Evolutionary conservation across 2,113 vertebrate genomes (phyloP).

Genomic region (Uropsilus gracilis): DNA sequence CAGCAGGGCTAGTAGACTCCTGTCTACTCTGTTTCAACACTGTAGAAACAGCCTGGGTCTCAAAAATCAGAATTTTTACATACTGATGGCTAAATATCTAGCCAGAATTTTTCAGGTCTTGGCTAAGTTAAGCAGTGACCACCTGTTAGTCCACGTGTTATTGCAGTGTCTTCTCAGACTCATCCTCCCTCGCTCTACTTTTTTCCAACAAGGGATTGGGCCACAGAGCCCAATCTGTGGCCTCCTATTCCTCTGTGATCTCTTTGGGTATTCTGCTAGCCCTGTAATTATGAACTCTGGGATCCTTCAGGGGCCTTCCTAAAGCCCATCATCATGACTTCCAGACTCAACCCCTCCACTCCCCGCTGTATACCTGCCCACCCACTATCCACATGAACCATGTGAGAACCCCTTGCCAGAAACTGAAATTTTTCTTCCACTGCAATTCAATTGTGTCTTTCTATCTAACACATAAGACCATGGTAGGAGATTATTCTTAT

Average conservation of each 20-base stretch:
- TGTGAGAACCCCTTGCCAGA: neutral
- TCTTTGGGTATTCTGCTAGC: neutral
- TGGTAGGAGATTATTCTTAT: neutral
- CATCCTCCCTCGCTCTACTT: too few relatives aligned
- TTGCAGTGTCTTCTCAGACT: neutral
- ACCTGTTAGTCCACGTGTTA: neutral
- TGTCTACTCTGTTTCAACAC: neutral
- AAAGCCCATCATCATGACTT: neutral
- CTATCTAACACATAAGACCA: neutral
- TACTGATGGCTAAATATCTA: too few relatives aligned
- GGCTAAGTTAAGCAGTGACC: neutral
- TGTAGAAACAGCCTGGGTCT: neutral
- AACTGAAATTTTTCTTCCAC: neutral
- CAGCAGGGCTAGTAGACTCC: too few relatives aligned
- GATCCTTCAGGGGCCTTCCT: neutral
- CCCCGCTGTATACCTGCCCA: neutral
- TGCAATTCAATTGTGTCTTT: neutral
- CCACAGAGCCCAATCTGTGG: too few relatives aligned
- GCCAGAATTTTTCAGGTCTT: neutral
- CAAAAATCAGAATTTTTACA: neutral
- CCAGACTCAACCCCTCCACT: neutral
- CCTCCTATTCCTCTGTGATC: neutral
- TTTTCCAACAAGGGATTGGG: neutral
- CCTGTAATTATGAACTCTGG: too few relatives aligned
- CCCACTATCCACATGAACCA: neutral